Conservation (phyloP, 92 coral and sea anemone species). For the Epizoanthus rinbou region DNA sequence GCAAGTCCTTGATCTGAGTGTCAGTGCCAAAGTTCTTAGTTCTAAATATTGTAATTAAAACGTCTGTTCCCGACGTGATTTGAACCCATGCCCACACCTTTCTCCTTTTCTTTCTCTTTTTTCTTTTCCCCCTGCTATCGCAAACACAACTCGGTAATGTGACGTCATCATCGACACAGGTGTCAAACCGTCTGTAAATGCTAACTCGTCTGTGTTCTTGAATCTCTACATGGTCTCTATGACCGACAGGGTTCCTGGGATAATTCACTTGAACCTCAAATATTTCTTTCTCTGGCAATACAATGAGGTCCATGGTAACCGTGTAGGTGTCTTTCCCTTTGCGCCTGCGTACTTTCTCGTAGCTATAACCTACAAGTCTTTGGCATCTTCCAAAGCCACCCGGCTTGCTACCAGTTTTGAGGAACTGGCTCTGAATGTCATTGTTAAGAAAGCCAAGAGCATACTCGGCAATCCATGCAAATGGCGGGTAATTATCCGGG, state of each 20-base stretch:
- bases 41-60: conserved; percentile 60
- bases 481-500: conserved; percentile 72
- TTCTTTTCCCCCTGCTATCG: conserved; percentile 55
- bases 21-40: conserved; percentile 72
- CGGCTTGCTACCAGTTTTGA: conserved; percentile 19
- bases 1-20: conserved; percentile 72
- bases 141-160: conserved; percentile 79
- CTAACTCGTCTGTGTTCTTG: conserved; percentile 77
- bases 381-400: conserved; percentile 86
- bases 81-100: conserved; percentile 64
- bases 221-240: conserved; percentile 42
- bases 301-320: conserved; percentile 87
- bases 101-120: conserved; percentile 43
- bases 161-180: conserved; percentile 77
- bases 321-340: conserved; percentile 52
- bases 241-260: conserved; percentile 17
- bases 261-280: conserved; percentile 82
- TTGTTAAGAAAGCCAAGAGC: conserved; percentile 86
- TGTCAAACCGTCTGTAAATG: conserved; percentile 82
- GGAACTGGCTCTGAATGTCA: conserved; percentile 63
- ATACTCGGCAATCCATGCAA: conserved; percentile 83
- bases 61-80: conserved; percentile 59
- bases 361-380: conserved; percentile 72
- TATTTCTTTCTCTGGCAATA: conserved; percentile 72
- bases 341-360: conserved; percentile 83